A percentile compares a stretch with the other conserved stretches of the same genome.
Evolutionary conservation across 2,113 vertebrate genomes (phyloP).

Genomic region (Rattus norvegicus): GRCr8 NC_086023.1:80713501-80714000

Average conservation of each 20-base stretch:
- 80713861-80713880: neutral
- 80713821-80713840: neutral
- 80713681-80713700: neutral
- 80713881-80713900: neutral
- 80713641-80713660: too few relatives aligned
- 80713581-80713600: neutral
- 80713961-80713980: neutral
- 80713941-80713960: neutral
- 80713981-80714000: neutral
- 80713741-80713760: too few relatives aligned
- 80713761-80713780: neutral
- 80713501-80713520: neutral
- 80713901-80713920: neutral
- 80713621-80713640: neutral
- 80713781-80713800: neutral
- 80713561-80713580: neutral
- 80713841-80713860: neutral
- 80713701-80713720: neutral
- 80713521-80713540: neutral
- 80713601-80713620: neutral
- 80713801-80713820: neutral
- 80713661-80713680: too few relatives aligned
- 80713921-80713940: rapidly evolving
- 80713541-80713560: too few relatives aligned
- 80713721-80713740: too few relatives aligned